Evolutionary conservation across 2,888 invertebrate genomes (phyloP), one percentile per base, ranked within the genome.

Genomic region (Xestoiulus laeticollis): DNA sequence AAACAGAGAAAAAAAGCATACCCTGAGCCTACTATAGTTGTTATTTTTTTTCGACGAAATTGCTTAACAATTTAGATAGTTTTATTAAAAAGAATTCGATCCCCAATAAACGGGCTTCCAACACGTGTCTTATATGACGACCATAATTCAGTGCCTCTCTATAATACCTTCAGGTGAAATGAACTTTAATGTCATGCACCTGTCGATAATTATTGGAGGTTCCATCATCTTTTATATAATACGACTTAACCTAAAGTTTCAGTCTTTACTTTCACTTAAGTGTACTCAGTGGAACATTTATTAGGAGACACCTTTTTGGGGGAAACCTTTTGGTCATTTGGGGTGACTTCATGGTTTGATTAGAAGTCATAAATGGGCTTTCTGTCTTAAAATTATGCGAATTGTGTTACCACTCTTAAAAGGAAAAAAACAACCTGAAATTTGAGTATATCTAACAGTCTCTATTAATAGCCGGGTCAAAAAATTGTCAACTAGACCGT

Each of bases 121-220:
- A 43, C 85, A 85, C 85, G 85, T 85, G 85, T 38, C 85, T 85
- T 85, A 85, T 85, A 85, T 43, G 38, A 85, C 85, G 44, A 85
- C 44, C 78, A 78, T 78, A 78, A 78, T 78, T 78, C 78, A 78
- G 78, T 30, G 78, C 30, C 38, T 5, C 38, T 44, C 85, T n/a
- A 85, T 85, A 78, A 78, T 78, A 78, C 44, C 85, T 38, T 85
- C 26, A 12, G 85, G 44, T 33, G 85, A 85, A 43, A 85, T 85
- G 44, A 85, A 85, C 85, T 85, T 85, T 85, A 38, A 43, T 85
- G 85, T 85, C 85, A 85, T 38, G 85, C 85, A 85, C 85, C 85
- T 85, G 85, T 43, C 85, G 38, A 38, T 85, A 85, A 85, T 85
- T 85, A 85, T 85, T 85, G 85, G 38, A 85, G 85, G 85, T 22